A percentile compares a stretch with the other conserved stretches of the same genome.
These are phyloP conservation scores for Eretmochelys imbricata DNA, from an alignment of 2,113 vertebrate species.

Conservation along the genomic window DNA sequence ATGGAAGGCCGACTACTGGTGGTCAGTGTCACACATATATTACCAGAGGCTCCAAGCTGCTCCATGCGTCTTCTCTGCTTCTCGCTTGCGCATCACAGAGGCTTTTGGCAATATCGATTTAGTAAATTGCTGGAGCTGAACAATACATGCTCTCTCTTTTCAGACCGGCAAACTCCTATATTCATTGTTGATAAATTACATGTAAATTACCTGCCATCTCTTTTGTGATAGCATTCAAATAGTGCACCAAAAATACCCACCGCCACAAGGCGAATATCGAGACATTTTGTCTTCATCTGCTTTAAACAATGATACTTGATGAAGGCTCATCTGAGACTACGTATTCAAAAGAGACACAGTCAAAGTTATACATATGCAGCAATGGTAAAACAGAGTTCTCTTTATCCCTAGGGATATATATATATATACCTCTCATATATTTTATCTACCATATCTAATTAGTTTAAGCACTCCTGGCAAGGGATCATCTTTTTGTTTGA, in stretches of 20 bases:
- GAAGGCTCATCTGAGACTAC: background rate
- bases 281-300: background rate
- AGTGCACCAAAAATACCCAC: background rate
- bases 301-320: background rate
- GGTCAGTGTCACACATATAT: background rate
- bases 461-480: background rate
- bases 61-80: background rate
- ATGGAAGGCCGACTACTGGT: background rate
- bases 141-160: background rate
- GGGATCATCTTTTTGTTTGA: background rate
- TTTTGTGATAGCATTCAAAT: background rate
- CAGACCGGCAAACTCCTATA: background rate
- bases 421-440: background rate
- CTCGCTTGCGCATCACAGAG: background rate
- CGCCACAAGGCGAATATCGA: background rate
- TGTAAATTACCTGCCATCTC: background rate
- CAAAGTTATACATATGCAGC: background rate
- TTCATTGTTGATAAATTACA: background rate
- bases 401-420: background rate
- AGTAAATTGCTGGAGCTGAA: background rate
- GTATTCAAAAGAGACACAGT: background rate
- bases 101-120: background rate
- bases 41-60: background rate
- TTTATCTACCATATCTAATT: background rate
- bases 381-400: background rate